Percentiles rank a stretch among this genome's conserved stretches.
phyloP scores from a whole-genome alignment of 2,797 vertebrate genomes.

The Heteromormyrus szaboi region DNA sequence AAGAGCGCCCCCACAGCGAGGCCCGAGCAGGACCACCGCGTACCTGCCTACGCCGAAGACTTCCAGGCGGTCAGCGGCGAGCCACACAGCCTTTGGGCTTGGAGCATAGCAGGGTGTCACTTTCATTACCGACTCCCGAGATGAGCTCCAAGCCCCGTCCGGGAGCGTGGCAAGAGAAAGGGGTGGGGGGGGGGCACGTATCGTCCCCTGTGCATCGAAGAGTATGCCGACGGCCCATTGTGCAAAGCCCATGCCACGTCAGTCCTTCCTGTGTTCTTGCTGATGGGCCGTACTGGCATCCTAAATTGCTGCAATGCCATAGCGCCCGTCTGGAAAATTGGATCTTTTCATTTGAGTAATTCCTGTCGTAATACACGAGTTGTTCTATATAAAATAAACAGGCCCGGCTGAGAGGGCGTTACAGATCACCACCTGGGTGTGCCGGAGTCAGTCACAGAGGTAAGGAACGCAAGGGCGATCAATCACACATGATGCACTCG shows the following conservation, averaged over 20 bases:
- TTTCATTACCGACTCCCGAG: background rate
- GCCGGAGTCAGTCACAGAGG: background rate
- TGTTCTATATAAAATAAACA: slow-evolving; percentile 19
- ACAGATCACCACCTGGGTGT: background rate
- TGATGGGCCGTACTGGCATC: slow-evolving; percentile 18
- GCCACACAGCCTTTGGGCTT: background rate
- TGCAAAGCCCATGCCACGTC: background rate
- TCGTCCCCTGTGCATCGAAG: background rate
- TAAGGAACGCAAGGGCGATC: background rate
- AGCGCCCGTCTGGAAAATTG: slow-evolving; percentile 28
- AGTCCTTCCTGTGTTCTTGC: background rate
- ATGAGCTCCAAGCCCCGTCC: background rate
- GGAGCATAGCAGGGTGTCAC: background rate
- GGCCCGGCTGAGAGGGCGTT: background rate
- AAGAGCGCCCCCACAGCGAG: background rate
- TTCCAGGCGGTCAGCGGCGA: background rate
- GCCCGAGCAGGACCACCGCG: background rate
- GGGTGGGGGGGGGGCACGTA: background rate
- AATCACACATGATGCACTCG: background rate
- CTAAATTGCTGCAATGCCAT: slow-evolving; percentile 13
- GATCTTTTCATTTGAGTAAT: slow-evolving; percentile 37
- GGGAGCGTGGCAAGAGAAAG: background rate
- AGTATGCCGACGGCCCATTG: background rate
- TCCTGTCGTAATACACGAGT: slow-evolving; percentile 19
- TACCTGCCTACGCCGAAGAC: background rate